A percentile compares a stretch with the other conserved stretches of the same genome.
Conservation (phyloP, 1,140 invertebrate genomes). For the Danaus melanippus region DNA sequence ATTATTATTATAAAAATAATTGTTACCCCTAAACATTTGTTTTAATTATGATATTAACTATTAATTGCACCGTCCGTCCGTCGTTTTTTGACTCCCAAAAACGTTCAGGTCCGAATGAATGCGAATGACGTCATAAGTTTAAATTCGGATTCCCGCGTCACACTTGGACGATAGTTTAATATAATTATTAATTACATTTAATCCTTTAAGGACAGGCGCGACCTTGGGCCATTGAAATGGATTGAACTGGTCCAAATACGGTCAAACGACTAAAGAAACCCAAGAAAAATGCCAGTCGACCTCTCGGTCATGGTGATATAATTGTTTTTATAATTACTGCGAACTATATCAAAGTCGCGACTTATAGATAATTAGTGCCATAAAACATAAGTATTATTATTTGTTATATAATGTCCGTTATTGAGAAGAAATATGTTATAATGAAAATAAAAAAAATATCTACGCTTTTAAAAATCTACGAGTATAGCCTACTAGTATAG, state of each 20-base stretch:
- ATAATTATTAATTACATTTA: constrained; percentile 41
- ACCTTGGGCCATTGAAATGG: constrained; percentile 38
- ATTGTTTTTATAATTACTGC: constrained; percentile 14
- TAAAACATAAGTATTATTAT: too few species aligned
- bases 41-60: too few species aligned
- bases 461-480: too few species aligned
- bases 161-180: constrained; percentile 36
- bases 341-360: not conserved
- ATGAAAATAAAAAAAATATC: too few species aligned
- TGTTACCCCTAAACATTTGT: too few species aligned
- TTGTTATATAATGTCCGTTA: too few species aligned
- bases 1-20: too few species aligned
- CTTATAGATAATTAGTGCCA: not conserved
- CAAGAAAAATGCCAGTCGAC: constrained; percentile 32
- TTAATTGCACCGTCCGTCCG: too few species aligned
- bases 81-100: constrained; percentile 5
- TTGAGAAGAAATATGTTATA: too few species aligned
- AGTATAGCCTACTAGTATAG: too few species aligned
- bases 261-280: constrained; percentile 25
- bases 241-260: constrained; percentile 37
- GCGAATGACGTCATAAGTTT: constrained; percentile 51
- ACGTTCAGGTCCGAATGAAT: constrained; percentile 22
- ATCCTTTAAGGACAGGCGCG: constrained; percentile 46
- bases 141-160: constrained; percentile 59
- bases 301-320: constrained; percentile 17